Evolutionary conservation across 2,113 vertebrate species (phyloP), one percentile per base, ranked within the genome.

Genomic region (Oxyruncus cristatus): DNA sequence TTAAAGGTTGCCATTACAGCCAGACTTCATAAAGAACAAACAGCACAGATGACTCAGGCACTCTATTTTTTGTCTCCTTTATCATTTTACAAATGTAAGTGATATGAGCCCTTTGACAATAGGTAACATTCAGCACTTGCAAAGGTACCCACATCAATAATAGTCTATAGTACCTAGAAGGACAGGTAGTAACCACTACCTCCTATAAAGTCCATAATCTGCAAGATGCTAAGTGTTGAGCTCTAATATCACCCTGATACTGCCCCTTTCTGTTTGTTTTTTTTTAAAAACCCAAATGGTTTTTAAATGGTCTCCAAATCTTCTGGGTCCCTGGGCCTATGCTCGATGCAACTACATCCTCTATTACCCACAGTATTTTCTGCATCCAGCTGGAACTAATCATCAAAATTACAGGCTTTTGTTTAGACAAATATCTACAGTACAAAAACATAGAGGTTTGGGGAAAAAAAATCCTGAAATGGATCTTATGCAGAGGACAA

Each of bases 381-480:
- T 74, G 67, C 56, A 41, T 49, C 78, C 92, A 72, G 74, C 58
- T 97, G 95, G 89, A 96, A 92, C 59, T 87, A 85, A 96, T 87
- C 93, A 92, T 41, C 55, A 59, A 61, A 89, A 96, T 86, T 94
- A 85, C 12, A 97, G 81, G 47, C 76, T 94, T 96, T 96, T 92
- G 90, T 92, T 97, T 87, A 75, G 88, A 85, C 59, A 72, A 68
- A 16, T 39, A 86, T 66, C 65, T 55, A 66, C 67, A 58, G 46
- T 10, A 59, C 13, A 20, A 72, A 89, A 92, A 65, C 27, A 91
- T 1, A n/a, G 18, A 93, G 23, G 27, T 53, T 68, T 82, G 46
- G 35, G 4, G 12, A 41, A 47, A 12, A 23, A 9, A 24, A 2
- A 41, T 6, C 8, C 66, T 41, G 41, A 66, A 83, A 73, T 4